Evolutionary conservation across 37 sponge, comb jelly and placozoan species (phyloP), one percentile per base, ranked within the genome.

Genomic region (Petrosia ficiformis): DNA sequence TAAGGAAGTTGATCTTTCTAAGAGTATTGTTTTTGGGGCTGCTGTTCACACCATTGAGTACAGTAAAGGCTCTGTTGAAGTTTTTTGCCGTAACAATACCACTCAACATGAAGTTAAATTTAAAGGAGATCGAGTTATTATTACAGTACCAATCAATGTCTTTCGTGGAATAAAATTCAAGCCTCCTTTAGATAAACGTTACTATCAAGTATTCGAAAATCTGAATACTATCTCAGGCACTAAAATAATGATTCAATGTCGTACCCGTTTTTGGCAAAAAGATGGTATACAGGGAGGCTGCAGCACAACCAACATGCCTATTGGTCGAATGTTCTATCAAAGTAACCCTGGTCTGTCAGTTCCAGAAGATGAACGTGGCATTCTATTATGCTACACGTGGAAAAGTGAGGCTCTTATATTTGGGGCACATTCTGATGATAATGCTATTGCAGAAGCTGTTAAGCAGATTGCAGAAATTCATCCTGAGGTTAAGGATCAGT

Each of bases 351-450:
- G 36, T 39, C 40, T 60, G 24, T 36, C 65, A 29, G n/a, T n/a
- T n/a, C n/a, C n/a, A n/a, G n/a, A n/a, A n/a, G n/a, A n/a, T n/a
- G 67, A 70, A 22, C 72, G 73, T 33, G 82, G 82, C 36, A 81
- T 81, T n/a, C 75, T 81, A 39, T 33, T 81, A 57, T 57, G 73
- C 40, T 81, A 81, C 69, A 81, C 82, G 0, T 74, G 75, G 82
- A 64, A 67, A 38, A 24, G 39, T 14, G 82, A 81, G 40, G 82
- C 75, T 21, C 82, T 81, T 52, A 26, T 65, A 19, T 81, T 81
- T 74, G 82, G 57, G 58, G 34, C 74, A 22, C 82, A 63, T 29
- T 19, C 36, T 28, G 26, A 30, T 16, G 44, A 81, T 57, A 52
- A 32, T 42, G 82, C 82, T 4, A 65, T 81, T 42, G 25, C 33